Percentiles rank a stretch among this genome's conserved stretches.
These are phyloP conservation scores for Chironex yamaguchii DNA, from an alignment of 30 jellyfish, hydroid and myxozoan species.

Conservation along the genomic window DNA sequence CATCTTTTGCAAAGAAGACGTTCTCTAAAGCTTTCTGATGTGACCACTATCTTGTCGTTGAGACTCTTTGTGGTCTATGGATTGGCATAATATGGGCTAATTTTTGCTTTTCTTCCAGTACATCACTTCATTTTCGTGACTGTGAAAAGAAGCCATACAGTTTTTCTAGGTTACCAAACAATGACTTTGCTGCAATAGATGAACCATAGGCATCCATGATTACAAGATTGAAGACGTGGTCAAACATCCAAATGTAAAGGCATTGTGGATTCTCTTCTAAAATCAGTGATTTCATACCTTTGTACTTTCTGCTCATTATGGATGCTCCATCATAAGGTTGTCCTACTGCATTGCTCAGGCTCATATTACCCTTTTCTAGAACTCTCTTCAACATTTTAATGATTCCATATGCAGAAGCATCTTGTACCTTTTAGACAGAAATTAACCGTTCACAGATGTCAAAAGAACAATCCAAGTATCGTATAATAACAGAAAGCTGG, in stretches of 20 bases:
- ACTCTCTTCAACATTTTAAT: neutral
- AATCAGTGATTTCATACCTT: neutral
- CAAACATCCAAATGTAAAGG: constrained; percentile 25
- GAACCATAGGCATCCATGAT: constrained; percentile 20
- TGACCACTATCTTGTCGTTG: constrained; percentile 37
- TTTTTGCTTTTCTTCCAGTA: constrained; percentile 1
- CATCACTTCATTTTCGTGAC: constrained; percentile 2
- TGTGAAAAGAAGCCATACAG: constrained; percentile 2
- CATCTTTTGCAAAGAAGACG: constrained; percentile 17
- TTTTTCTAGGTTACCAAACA: neutral
- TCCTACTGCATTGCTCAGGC: constrained; percentile 17
- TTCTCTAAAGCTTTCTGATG: constrained; percentile 21
- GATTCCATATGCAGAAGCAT: constrained; percentile 2
- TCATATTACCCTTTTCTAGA: neutral
- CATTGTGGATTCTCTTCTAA: neutral
- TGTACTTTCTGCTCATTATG: constrained; percentile 15
- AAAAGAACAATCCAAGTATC: neutral
- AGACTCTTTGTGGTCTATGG: constrained; percentile 40
- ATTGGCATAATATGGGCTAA: neutral
- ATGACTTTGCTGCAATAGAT: neutral
- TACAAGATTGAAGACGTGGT: constrained; percentile 8
- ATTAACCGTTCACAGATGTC: neutral
- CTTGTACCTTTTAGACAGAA: neutral
- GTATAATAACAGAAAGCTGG: constrained; percentile 5
- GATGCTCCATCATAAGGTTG: constrained; percentile 38